phyloP scores from a whole-genome alignment of 2,113 vertebrate genomes.

The Brachirus orientalis region DNA sequence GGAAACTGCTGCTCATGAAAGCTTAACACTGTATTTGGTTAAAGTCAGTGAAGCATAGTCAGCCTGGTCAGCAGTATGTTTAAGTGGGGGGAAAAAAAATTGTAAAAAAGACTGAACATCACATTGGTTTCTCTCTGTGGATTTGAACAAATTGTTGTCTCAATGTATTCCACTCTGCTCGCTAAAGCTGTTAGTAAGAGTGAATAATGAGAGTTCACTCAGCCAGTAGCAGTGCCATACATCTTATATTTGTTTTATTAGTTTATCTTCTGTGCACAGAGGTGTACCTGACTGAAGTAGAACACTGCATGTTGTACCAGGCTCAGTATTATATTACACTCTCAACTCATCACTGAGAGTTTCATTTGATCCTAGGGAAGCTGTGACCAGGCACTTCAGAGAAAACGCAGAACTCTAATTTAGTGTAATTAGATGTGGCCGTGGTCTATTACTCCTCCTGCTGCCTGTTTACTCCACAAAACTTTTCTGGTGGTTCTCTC shows the following conservation, averaged over 20 bases:
- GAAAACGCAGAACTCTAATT: background rate
- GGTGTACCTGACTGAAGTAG: conserved; percentile 12
- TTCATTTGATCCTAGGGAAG: background rate
- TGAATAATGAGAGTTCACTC: conserved; percentile 32
- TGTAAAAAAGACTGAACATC: no score
- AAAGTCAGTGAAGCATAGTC: background rate
- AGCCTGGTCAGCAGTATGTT: conserved; percentile 2
- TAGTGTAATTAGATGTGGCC: background rate
- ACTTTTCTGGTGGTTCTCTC: background rate
- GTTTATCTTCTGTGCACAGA: conserved; percentile 21
- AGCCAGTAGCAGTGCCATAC: background rate
- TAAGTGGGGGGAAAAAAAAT: conserved; percentile 20
- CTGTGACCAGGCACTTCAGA: background rate
- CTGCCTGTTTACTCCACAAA: background rate
- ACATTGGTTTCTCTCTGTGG: conserved; percentile 1
- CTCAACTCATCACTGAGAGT: background rate
- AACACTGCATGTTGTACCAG: conserved; percentile 4
- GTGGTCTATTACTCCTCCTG: background rate
- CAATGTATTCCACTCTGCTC: conserved; percentile 15
- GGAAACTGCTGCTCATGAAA: no score
- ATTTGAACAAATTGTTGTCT: conserved; percentile 30
- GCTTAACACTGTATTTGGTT: no score
- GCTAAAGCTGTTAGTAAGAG: conserved; percentile 19
- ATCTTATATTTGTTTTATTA: conserved; percentile 27
- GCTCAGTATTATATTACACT: background rate